These are phyloP conservation scores for Ahaetulla prasina DNA, from an alignment of 2,113 vertebrate species.

Conservation along the genomic window DNA sequence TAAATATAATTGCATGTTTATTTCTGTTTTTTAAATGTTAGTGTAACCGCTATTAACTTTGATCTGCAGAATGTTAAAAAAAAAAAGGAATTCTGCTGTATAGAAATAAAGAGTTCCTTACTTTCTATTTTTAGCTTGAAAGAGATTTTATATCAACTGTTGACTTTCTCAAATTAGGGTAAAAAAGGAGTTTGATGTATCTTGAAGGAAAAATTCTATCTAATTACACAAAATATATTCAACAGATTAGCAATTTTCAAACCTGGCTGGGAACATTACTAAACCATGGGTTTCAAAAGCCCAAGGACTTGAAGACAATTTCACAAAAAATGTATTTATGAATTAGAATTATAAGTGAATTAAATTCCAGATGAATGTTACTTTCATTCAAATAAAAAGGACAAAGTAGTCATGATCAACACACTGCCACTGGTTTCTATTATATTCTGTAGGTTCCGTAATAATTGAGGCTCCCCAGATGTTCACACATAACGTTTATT, in stretches of 20 bases:
- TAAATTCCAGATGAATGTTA: neutral
- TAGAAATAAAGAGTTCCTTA: neutral
- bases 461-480: no score
- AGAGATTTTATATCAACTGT: constrained; percentile 72
- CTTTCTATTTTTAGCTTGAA: constrained; percentile 32
- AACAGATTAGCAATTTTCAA: constrained; percentile 74
- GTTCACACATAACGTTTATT: no score
- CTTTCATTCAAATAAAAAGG: constrained; percentile 36
- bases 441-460: no score
- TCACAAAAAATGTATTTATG: constrained; percentile 65
- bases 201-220: constrained; percentile 68
- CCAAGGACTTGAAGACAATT: constrained; percentile 72
- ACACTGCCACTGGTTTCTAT: neutral
- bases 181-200: constrained; percentile 64
- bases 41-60: neutral
- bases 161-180: constrained; percentile 73
- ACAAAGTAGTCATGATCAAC: neutral
- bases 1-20: neutral
- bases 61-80: neutral
- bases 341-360: neutral
- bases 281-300: constrained; percentile 74
- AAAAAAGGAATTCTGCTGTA: neutral
- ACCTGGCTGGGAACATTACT: constrained; percentile 69
- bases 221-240: constrained; percentile 74
- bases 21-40: neutral